Evolutionary conservation across 2,797 vertebrate species (phyloP), one percentile per base, ranked within the genome.

Genomic region (Sebastes matsubarae): DNA sequence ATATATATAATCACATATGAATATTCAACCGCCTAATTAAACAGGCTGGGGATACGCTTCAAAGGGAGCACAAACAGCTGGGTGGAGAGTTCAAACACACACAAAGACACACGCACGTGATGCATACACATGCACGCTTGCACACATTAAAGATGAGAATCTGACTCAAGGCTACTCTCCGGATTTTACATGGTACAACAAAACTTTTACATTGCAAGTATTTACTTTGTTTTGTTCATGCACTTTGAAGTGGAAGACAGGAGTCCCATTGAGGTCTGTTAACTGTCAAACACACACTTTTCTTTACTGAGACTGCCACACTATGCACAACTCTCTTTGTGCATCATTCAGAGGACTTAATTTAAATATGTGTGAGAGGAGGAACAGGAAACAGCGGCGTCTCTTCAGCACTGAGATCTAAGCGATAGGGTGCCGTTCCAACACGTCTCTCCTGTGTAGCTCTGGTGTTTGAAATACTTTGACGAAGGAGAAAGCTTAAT

Each of bases 21-120:
- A 94, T 95, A 95, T 95, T 95, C 92, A 95, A 69, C 76, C 89
- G 78, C 79, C 89, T 89, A 82, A 92, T 94, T 92, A 93, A 92
- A 93, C 81, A 85, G 83, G 81, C 83, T 76, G 79, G 77, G 79
- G 80, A 60, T 64, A 38, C 10, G 46, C 88, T 91, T 93, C 89
- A 93, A 93, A 96, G 85, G 65, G 66, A 87, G 72, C 38, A 65
- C 64, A 89, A 93, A 89, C 88, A 83, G 75, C 85, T 73, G 84
- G 86, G 84, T 67, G 87, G 81, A 78, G 83, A 85, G 80, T 81
- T 86, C 71, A 83, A 70, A 64, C 75, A 66, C 73, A 69, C 52
- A 82, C 66, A 84, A 36, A 68, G 2, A 65, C 70, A 68, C 64
- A 57, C 58, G 16, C 59, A 67, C 46, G 11, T 3, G 11, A 78